Evolutionary conservation across 1,140 invertebrate species (phyloP).

Genomic region (Bursaphelenchus mucronatus): DNA sequence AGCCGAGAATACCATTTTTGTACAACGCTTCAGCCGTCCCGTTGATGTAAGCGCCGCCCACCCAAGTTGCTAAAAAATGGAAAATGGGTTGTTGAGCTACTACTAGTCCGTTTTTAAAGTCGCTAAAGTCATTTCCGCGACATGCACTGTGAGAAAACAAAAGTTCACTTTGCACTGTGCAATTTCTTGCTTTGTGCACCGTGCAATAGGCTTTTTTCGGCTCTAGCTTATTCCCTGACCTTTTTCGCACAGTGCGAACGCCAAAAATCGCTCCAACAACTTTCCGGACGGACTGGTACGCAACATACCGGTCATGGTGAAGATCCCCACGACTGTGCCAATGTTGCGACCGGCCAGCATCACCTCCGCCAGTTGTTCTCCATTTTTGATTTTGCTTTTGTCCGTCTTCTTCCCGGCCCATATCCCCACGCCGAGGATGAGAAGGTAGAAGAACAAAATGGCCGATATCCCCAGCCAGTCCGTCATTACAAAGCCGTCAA

Average conservation of each 20-base stretch:
- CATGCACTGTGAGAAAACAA: no score
- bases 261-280: no score
- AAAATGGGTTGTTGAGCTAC: constrained; percentile 10
- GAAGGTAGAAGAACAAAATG: constrained; percentile 84
- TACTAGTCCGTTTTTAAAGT: no score
- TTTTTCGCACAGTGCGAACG: no score
- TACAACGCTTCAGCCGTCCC: constrained; percentile 93
- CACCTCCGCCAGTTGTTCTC: constrained; percentile 62
- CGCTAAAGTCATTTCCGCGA: no score
- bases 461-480: constrained; percentile 72
- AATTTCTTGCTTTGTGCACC: no score
- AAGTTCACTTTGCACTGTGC: no score
- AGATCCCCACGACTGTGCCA: constrained; percentile 82
- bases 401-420: constrained; percentile 85
- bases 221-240: no score
- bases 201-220: no score
- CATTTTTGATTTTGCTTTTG: constrained; percentile 71
- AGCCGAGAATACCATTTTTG: constrained; percentile 78
- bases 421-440: constrained; percentile 85
- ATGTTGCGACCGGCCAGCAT: constrained; percentile 93
- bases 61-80: constrained; percentile 67
- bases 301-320: constrained; percentile 88
- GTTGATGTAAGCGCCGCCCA: constrained; percentile 96
- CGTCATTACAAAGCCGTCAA: constrained; percentile 15
- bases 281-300: no score